Evolutionary conservation across 2,888 invertebrate genomes (phyloP), one percentile per base, ranked within the genome.

Genomic region (Carpatolechia fugitivella): DNA sequence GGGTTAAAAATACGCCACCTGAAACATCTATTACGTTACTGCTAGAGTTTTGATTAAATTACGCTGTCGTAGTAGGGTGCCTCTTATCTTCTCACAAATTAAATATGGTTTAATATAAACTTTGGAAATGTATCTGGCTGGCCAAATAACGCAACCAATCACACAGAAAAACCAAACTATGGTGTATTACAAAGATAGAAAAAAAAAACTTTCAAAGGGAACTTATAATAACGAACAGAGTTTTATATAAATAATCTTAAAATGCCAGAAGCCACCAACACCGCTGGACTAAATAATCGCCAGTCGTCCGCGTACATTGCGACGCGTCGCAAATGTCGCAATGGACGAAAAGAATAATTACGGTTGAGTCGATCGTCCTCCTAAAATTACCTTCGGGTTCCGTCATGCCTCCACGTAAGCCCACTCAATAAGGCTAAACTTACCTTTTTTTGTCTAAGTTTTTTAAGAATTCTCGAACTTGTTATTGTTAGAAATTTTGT

Each of bases 241-340:
- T n/a, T n/a, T n/a, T n/a, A n/a, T n/a, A n/a, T n/a, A n/a, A n/a
- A n/a, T n/a, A n/a, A n/a, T n/a, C n/a, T n/a, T n/a, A n/a, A n/a
- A n/a, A n/a, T n/a, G n/a, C n/a, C n/a, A n/a, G n/a, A n/a, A n/a
- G n/a, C n/a, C n/a, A n/a, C n/a, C 46, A 18, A 8, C 14, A 31
- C 29, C 29, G 31, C 14, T 24, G 41, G 48, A 52, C 30, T 56
- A 41, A 46, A 55, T n/a, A n/a, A n/a, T 33, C 59, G 58, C 63
- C 61, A 63, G 63, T 66, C 66, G 63, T 69, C 68, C 69, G 64
- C 70, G 70, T 74, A 68, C 69, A 69, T 74, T 74, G 72, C 71
- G 68, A 66, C 65, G 62, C 57, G 60, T 63, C n/a, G n/a, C n/a
- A n/a, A n/a, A n/a, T n/a, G n/a, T n/a, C n/a, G n/a, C n/a, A 64